Evolutionary conservation across 2,113 vertebrate genomes (phyloP).

Genomic region (Lasiurus borealis): DNA sequence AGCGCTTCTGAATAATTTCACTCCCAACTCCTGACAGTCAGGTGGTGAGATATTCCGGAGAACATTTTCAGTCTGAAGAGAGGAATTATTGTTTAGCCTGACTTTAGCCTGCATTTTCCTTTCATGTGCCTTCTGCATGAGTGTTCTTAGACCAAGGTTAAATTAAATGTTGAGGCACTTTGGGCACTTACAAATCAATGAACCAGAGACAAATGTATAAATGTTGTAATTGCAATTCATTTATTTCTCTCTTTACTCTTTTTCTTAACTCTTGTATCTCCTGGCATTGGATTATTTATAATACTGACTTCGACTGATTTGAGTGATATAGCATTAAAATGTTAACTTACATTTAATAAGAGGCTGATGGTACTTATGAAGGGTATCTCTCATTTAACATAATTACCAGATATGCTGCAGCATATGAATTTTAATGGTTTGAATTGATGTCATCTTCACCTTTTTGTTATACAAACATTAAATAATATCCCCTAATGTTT

Average conservation of each 20-base stretch:
- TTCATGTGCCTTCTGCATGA: constrained; percentile 34
- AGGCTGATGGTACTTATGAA: constrained; percentile 47
- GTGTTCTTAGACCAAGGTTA: constrained; percentile 48
- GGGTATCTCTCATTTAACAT: constrained; percentile 55
- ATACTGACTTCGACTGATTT: constrained; percentile 64
- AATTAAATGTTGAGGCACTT: background rate
- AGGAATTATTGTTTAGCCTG: constrained; percentile 30
- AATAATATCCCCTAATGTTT: constrained; percentile 69
- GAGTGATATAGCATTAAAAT: constrained; percentile 69
- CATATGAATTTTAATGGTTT: constrained; percentile 74
- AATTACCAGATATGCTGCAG: constrained; percentile 63
- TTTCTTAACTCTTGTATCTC: background rate
- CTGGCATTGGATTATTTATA: constrained; percentile 73
- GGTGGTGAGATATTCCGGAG: constrained; percentile 37
- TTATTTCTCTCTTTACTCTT: constrained; percentile 48
- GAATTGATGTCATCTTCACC: constrained; percentile 53
- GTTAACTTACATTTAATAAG: constrained; percentile 74
- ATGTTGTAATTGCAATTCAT: background rate
- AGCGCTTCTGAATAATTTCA: background rate
- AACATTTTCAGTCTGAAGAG: constrained; percentile 55
- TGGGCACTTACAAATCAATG: constrained; percentile 10
- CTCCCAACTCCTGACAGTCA: constrained; percentile 9
- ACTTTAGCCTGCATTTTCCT: constrained; percentile 31
- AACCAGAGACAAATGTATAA: background rate
- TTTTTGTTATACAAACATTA: constrained; percentile 69